Evolutionary conservation across 2,888 invertebrate genomes (phyloP).

Genomic region (Euspilapteryx auroguttella): DNA sequence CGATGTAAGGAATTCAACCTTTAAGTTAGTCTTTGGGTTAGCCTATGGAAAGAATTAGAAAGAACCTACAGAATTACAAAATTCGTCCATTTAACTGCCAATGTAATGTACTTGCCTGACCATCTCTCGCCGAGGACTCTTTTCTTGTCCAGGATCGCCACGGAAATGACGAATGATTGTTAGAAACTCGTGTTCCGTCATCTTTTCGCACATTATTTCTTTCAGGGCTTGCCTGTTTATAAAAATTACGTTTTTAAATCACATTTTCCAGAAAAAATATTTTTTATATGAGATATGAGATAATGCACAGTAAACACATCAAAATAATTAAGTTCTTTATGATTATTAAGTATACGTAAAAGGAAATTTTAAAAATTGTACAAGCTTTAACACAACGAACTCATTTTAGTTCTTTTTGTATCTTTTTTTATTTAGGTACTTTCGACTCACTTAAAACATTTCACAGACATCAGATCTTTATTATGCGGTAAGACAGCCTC

Average conservation of each 20-base stretch:
- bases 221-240: slow-evolving; percentile 64
- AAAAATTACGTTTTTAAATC: too few relatives aligned
- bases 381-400: neutral
- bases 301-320: too few relatives aligned
- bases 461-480: slow-evolving; percentile 40
- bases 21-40: slow-evolving; percentile 2
- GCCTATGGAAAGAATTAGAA: neutral
- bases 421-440: slow-evolving; percentile 67
- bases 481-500: slow-evolving; percentile 30
- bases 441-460: slow-evolving; percentile 58
- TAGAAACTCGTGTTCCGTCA: slow-evolving; percentile 81
- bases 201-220: slow-evolving; percentile 66
- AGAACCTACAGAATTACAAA: slow-evolving; percentile 1
- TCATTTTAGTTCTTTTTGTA: slow-evolving; percentile 64
- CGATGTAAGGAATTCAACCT: too few relatives aligned
- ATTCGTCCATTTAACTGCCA: slow-evolving; percentile 3
- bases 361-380: too few relatives aligned
- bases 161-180: slow-evolving; percentile 75
- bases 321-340: too few relatives aligned
- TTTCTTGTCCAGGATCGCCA: slow-evolving; percentile 54
- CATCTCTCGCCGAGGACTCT: slow-evolving; percentile 40
- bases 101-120: slow-evolving; percentile 19
- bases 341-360: too few relatives aligned
- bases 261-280: too few relatives aligned
- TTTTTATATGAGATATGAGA: too few relatives aligned